Evolutionary conservation across 2,888 invertebrate genomes (phyloP).

Genomic region (Corbicula japonica): DNA sequence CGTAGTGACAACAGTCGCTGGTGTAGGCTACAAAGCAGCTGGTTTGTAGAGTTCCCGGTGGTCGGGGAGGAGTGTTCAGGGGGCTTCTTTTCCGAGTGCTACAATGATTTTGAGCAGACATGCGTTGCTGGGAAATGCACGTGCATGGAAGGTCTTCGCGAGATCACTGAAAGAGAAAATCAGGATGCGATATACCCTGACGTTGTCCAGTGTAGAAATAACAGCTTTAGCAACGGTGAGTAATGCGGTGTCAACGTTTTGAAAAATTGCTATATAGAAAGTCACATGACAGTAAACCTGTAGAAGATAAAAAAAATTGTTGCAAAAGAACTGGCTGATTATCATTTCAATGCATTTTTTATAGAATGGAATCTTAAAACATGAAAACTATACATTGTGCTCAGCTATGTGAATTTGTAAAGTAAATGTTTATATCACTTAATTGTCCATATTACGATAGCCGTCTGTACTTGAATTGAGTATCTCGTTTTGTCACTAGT

Average conservation of each 20-base stretch:
- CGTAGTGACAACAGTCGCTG: constrained; percentile 58
- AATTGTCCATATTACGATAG: too few species aligned
- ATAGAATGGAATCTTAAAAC: too few species aligned
- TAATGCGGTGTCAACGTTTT: neutral
- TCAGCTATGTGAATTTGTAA: too few species aligned
- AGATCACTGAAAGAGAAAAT: constrained; percentile 35
- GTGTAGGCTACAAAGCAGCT: constrained; percentile 62
- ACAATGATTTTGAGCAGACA: constrained; percentile 65
- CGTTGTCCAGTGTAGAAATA: constrained; percentile 64
- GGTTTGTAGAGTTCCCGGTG: constrained; percentile 69
- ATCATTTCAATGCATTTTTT: too few species aligned
- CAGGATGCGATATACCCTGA: constrained; percentile 50
- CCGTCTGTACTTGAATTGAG: too few species aligned
- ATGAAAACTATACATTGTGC: too few species aligned
- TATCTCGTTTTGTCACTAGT: too few species aligned
- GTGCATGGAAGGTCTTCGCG: constrained; percentile 59
- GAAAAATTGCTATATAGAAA: too few species aligned
- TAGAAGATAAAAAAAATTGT: too few species aligned
- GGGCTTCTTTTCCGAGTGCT: constrained; percentile 65
- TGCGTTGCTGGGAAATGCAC: constrained; percentile 58
- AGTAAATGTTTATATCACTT: too few species aligned
- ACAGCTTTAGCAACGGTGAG: constrained; percentile 41
- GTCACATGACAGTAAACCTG: too few species aligned
- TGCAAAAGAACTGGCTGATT: too few species aligned
- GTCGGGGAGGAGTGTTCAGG: constrained; percentile 61